These are phyloP conservation scores for Erebia ligea DNA, from an alignment of 2,888 invertebrate species.

Conservation along the genomic window DNA sequence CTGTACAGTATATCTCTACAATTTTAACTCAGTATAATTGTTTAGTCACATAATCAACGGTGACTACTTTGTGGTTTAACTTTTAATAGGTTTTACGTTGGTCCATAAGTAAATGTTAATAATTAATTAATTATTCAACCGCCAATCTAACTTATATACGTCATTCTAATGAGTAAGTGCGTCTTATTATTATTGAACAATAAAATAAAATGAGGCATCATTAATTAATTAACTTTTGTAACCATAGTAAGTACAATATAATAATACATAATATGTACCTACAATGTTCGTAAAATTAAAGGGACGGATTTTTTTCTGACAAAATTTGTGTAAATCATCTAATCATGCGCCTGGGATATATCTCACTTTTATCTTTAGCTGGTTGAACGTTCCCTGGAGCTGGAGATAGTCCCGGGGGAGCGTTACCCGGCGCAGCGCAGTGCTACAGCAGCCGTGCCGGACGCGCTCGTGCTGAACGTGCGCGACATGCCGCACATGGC, in stretches of 20 bases:
- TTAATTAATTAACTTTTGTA: not conserved
- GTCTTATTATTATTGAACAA: not conserved
- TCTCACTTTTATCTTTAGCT: slow-evolving; percentile 77
- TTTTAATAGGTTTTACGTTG: too few species aligned
- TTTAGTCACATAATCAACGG: too few species aligned
- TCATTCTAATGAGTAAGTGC: not conserved
- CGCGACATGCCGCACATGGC: slow-evolving; percentile 98
- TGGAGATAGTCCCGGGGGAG: slow-evolving; percentile 92
- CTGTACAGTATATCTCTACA: too few species aligned
- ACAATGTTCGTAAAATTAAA: too few species aligned
- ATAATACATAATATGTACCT: too few species aligned
- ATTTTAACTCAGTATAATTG: too few species aligned
- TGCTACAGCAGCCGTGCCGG: slow-evolving; percentile 67
- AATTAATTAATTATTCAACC: not conserved
- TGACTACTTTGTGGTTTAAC: too few species aligned
- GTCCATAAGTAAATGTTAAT: too few species aligned
- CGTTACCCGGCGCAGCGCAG: slow-evolving; percentile 88
- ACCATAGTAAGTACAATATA: not conserved
- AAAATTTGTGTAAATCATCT: too few species aligned
- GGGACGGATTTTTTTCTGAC: too few species aligned
- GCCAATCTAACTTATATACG: slow-evolving; percentile 1
- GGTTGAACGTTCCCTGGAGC: slow-evolving; percentile 90
- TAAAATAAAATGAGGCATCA: not conserved
- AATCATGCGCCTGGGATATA: too few species aligned
- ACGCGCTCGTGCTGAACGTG: slow-evolving; percentile 83